Base-by-base conservation (phyloP, 1,140 invertebrate species). In the Drosophila bifasciata region DNA sequence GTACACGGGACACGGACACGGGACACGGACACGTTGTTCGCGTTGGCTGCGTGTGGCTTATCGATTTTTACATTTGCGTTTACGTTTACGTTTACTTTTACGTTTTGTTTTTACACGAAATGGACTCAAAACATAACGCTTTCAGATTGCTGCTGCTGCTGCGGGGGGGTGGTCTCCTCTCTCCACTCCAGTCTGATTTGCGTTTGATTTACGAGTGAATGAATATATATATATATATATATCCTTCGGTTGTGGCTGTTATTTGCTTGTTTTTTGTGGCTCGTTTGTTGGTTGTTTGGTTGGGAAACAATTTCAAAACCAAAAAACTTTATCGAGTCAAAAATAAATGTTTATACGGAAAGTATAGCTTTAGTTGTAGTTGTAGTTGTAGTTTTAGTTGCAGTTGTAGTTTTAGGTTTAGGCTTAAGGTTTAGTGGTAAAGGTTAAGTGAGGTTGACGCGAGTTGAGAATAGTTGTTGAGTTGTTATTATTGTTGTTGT, bases 1-100 rank as follows among this genome's bases (percentile, higher is more conserved):
- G 19, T 25, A 25, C 23, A 25, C 23, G 23, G 23, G 19, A 25
- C 23, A 5, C 23, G 23, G 0, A 23, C 23, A 5, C 23, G 23
- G 23, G 80, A 76, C 80, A 84, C 80, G 80, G 79, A 80, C 75
- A 81, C 80, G 83, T 74, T 75, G 81, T 86, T 85, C 71, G 77
- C 81, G 74, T 74, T 85, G 77, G 77, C 83, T 86, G 81, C 83
- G 83, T 88, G 78, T 86, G 83, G 81, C 79, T 88, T 86, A 86
- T 86, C 83, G 81, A 86, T 86, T 86, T 86, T 86, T 86, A 86
- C 84, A 86, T 86, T 86, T 77, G 77, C 83, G 81, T 85, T 86
- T 80, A 79, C 80, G 81, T 85, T 84, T 75, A 71, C 78, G 78
- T 86, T 86, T 79, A 62, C 81, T 80, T 80, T 81, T 76, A 86